Evolutionary conservation across 2,797 vertebrate species (phyloP).

Genomic region (Hipposideros larvatus): DNA sequence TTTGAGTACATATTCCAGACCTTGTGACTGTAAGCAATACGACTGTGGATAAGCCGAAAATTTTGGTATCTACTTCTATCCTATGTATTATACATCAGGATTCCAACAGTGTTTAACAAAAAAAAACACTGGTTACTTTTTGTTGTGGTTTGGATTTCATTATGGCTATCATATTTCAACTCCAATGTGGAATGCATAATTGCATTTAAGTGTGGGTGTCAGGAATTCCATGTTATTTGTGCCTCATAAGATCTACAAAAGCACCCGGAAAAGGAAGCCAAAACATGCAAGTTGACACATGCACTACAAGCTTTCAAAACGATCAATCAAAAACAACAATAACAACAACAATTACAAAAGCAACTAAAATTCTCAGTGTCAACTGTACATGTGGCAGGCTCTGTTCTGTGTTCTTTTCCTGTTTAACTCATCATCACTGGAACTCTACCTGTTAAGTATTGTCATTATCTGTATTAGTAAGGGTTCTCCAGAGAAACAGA

Average conservation of each 20-base stretch:
- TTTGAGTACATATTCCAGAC: background rate
- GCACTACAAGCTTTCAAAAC: background rate
- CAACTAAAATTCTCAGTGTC: background rate
- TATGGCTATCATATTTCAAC: background rate
- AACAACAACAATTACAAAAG: background rate
- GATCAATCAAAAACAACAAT: background rate
- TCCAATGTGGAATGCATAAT: background rate
- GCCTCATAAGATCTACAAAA: background rate
- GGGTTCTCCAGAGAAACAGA: background rate
- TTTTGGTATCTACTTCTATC: background rate
- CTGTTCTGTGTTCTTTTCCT: background rate
- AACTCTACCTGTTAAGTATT: background rate
- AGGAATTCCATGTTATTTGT: background rate
- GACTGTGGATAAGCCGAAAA: background rate
- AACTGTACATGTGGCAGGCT: background rate
- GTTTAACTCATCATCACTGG: background rate
- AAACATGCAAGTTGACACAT: background rate
- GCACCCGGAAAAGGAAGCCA: background rate
- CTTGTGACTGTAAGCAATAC: background rate
- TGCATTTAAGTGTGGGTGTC: background rate
- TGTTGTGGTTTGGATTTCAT: slow-evolving; percentile 44
- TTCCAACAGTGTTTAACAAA: background rate
- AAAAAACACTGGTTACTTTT: background rate
- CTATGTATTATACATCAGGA: background rate
- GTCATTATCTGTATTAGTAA: background rate